These are phyloP conservation scores for Gambusia affinis DNA, from an alignment of 2,113 vertebrate genomes.

Conservation along the genomic window DNA sequence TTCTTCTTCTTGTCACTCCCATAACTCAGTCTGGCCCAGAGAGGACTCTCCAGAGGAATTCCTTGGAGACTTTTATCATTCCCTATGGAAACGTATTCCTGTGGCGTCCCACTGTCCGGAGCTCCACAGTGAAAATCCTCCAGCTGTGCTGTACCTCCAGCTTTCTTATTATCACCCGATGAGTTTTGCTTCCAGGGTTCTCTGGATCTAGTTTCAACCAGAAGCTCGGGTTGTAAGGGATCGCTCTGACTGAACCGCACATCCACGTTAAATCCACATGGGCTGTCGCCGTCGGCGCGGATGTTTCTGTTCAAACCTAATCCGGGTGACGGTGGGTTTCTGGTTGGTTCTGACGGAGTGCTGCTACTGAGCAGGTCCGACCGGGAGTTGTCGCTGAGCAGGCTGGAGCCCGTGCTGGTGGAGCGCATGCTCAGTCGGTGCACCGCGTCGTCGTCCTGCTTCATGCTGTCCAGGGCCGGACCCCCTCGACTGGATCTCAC, in stretches of 20 bases:
- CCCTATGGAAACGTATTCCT: conserved; percentile 29
- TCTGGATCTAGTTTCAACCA: conserved; percentile 31
- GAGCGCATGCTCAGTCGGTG: conserved; percentile 76
- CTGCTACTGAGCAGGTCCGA: conserved; percentile 68
- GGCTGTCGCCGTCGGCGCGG: conserved; percentile 8
- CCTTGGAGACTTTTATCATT: conserved; percentile 18
- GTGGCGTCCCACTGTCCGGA: conserved; percentile 26
- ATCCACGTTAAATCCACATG: conserved; percentile 21
- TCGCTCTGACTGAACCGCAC: conserved; percentile 25
- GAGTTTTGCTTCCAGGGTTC: conserved; percentile 40
- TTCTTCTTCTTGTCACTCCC: conserved; percentile 81
- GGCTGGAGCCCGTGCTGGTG: conserved; percentile 69
- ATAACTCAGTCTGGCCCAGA: conserved; percentile 56
- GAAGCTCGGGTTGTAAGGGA: conserved; percentile 18
- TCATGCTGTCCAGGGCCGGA: conserved; percentile 60
- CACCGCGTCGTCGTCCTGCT: conserved; percentile 48
- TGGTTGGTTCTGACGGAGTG: conserved; percentile 60
- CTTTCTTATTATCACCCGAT: conserved; percentile 18
- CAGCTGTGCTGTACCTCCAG: conserved; percentile 53
- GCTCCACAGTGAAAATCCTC: conserved; percentile 53
- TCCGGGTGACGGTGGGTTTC: conserved; percentile 32
- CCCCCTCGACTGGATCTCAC: conserved; percentile 86
- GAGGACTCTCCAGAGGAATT: conserved; percentile 19
- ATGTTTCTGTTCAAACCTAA: conserved; percentile 40
- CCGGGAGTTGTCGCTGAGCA: conserved; percentile 66